Evolutionary conservation across 2,888 invertebrate species (phyloP).

Genomic region (Augiades crinisus): DNA sequence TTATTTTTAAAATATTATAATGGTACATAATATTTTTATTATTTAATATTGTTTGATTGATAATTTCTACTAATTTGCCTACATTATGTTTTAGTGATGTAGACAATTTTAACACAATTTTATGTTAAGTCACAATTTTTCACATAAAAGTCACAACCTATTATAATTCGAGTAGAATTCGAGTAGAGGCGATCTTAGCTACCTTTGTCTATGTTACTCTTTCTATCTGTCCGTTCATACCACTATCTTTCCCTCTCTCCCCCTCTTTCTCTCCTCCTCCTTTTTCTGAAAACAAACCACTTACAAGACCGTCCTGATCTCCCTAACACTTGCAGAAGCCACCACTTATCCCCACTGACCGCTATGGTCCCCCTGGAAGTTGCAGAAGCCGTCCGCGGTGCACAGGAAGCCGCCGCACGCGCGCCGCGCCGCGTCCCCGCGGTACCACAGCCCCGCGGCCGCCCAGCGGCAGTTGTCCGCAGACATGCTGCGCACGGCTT

Average conservation of each 20-base stretch:
- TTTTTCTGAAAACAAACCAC: no score
- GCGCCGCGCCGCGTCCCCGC: conserved; percentile 47
- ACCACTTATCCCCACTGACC: no score
- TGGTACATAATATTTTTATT: no score
- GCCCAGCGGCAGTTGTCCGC: conserved; percentile 62
- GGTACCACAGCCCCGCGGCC: conserved; percentile 68
- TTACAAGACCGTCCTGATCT: no score
- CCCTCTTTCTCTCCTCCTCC: no score
- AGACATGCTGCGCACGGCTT: conserved; percentile 74
- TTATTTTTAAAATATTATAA: no score
- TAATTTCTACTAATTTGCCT: neutral
- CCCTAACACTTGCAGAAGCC: no score
- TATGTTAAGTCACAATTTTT: conserved; percentile 1
- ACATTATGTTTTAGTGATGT: conserved; percentile 11
- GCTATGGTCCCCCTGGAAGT: conserved; percentile 53
- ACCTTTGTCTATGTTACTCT: no score
- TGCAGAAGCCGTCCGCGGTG: conserved; percentile 83
- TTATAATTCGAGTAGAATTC: conserved; percentile 10
- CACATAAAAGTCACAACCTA: neutral
- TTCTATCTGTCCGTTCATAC: no score
- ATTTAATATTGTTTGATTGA: neutral
- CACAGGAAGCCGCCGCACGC: no score
- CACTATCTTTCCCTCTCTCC: no score
- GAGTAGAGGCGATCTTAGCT: no score
- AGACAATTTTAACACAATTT: neutral